Evolutionary conservation across 2,113 vertebrate genomes (phyloP), one percentile per base, ranked within the genome.

Genomic region (Phalacrocorax aristotelis): DNA sequence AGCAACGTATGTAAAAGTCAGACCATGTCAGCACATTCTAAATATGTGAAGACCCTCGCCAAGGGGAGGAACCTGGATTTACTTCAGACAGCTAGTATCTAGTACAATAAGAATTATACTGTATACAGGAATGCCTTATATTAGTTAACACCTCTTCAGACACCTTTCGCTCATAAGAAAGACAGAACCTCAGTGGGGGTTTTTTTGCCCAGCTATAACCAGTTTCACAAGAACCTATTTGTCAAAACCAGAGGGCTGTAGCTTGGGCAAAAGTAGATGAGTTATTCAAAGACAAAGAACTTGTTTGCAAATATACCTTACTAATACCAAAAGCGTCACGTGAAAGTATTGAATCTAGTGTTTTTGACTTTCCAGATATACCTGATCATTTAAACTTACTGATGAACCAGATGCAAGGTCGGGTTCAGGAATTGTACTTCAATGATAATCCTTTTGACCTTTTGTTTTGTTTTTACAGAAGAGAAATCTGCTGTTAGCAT

Each of bases 401-500:
- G 46, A 54, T 54, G 51, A 87, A 42, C 21, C 36, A 82, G 51
- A 8, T 29, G 38, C 14, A 44, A 61, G 68, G 38, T 65, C 34
- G 26, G 51, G 17, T 48, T 90, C 72, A 66, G 57, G 36, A 78
- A 23, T 22, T 34, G 6, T 32, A 13, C 20, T 80, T 77, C 34
- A 44, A 34, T 84, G 27, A 52, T 83, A 88, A 95, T 83, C 68
- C 44, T 84, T 87, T 74, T 52, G 71, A 72, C 61, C 34, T 93
- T 88, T 51, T 86, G 97, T 95, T 90, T 98, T 98, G 61, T 95
- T 95, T 95, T 95, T 75, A 83, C 98, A 99, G 99, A 99, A 99
- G 94, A 98, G 98, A 90, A 99, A 99, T 98, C 98, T 99, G 93
- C 98, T 99, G 75, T 96, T 99, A 97, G 99, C 99, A 54, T 99